phyloP scores from a whole-genome alignment of 2,797 vertebrate genomes.

The Danio choprae region DNA sequence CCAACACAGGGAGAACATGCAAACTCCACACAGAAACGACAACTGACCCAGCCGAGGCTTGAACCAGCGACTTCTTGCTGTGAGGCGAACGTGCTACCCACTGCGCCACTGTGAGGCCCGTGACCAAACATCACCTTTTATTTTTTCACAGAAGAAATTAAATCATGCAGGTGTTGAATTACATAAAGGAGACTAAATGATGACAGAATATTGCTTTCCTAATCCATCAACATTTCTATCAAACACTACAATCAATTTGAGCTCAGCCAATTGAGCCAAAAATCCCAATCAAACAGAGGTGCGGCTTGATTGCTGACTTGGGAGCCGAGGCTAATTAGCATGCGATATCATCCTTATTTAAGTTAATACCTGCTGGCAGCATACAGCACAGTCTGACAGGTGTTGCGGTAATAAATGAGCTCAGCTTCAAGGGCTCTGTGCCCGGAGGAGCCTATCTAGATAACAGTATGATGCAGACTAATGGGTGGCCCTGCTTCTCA shows the following conservation, averaged over 20 bases:
- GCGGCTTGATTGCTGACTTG: not conserved
- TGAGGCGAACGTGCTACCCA: too few relatives aligned
- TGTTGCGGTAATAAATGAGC: slow-evolving; percentile 39
- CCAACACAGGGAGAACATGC: too few relatives aligned
- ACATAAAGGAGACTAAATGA: not conserved
- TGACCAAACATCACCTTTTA: not conserved
- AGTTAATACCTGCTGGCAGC: slow-evolving; percentile 15
- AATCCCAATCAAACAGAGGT: not conserved
- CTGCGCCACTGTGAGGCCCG: too few relatives aligned
- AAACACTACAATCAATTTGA: not conserved
- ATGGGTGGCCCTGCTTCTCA: slow-evolving; percentile 30
- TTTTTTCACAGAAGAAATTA: not conserved
- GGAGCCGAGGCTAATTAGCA: slow-evolving; percentile 12
- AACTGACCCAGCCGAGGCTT: too few relatives aligned
- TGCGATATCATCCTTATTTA: slow-evolving; percentile 23
- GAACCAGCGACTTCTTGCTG: too few relatives aligned
- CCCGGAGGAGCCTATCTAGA: slow-evolving; percentile 35
- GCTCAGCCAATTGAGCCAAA: not conserved
- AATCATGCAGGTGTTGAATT: not conserved
- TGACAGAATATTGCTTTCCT: not conserved
- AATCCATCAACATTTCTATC: not conserved
- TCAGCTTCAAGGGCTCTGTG: slow-evolving; percentile 14
- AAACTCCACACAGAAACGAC: too few relatives aligned
- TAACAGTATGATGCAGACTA: slow-evolving; percentile 49
- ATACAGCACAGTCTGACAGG: slow-evolving; percentile 33